Evolutionary conservation across 53 echinoderm and acorn worm genomes (phyloP), one percentile per base, ranked within the genome.

Genomic region (Zoroaster sp.): DNA sequence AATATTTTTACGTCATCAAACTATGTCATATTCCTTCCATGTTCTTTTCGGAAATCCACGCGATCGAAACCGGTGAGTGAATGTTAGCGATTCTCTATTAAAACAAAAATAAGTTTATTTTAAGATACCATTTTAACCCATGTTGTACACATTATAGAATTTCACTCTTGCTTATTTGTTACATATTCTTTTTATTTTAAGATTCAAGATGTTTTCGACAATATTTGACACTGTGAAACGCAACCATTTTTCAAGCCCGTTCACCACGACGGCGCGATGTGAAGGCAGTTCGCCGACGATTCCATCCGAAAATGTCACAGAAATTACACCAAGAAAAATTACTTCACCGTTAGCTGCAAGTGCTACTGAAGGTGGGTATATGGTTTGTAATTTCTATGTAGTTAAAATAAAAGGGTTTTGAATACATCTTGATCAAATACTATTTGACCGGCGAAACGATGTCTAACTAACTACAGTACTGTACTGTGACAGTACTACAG

Each of bases 131-230:
- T 69, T 6, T 4, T 47, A 75, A 28, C 7, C 33, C 28, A 30
- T 75, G 18, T 5, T 40, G 39, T 5, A 13, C 20, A 72, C 32
- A 18, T 75, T 75, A 31, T 11, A 75, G 3, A 13, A 41, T 47
- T 75, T 14, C 21, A 9, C 2, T 44, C 45, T 2, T 75, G 9
- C 30, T 36, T 55, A 20, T 30, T 78, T 15, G 20, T 3, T 59
- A 37, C n/a, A 35, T 74, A 8, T 68, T 9, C 73, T 7, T 30
- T 79, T 63, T 44, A 5, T 42, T 90, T 83, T 45, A 89, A 94
- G 91, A 89, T 51, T 90, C 79, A 96, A 93, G 63, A 96, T 96
- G 96, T 92, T 96, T 94, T 92, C 94, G 72, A 86, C 96, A 80
- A 72, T 96, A 89, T 74, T 94, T 70, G 94, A 94, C 87, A 74